Base-by-base conservation (phyloP, 37 sponge, comb jelly and placozoan species). In the Mnemiopsis leidyi region DNA sequence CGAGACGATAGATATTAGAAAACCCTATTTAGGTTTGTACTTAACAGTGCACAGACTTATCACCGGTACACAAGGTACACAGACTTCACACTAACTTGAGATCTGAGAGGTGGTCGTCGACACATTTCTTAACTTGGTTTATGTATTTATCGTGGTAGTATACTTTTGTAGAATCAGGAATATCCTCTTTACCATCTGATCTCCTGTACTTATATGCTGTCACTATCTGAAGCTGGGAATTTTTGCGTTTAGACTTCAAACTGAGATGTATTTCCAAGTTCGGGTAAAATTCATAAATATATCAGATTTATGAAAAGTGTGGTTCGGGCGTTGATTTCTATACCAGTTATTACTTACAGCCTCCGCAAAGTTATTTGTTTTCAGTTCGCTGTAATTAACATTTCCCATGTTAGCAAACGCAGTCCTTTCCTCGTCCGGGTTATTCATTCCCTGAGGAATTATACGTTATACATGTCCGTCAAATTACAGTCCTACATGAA, bases 391-490 rank as follows among this genome's bases (percentile, higher is more conserved):
- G 36, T 77, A 77, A 7, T 21, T 1, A 34, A 34, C 33, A 77
- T 20, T 40, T 5, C 48, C 48, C 90, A 85, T 85, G 30, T 35
- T 23, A 7, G 33, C 36, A 3, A 40, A 39, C 9, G 40, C 61
- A 25, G 40, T 7, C 1, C 90, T 38, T 25, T 85, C 90, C 29
- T 85, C 90, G 7, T 38, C 90, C 26, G 90, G 90, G 1, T 13
- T 85, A 7, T 40, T 40, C 90, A 85, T 85, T 38, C 90, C 90
- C 90, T 85, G 90, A 79, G 35, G 3, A 5, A 32, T 9, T 20
- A 21, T 5, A 38, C 25, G 23, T 71, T 61, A 61, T 18, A 61
- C 68, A 61, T n/a, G n/a, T n/a, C n/a, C n/a, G n/a, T n/a, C n/a
- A n/a, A n/a, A n/a, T n/a, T n/a, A n/a, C n/a, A n/a, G n/a, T n/a